Evolutionary conservation across 2,888 invertebrate genomes (phyloP).

Genomic region (Drosophila flavopinicola): DNA sequence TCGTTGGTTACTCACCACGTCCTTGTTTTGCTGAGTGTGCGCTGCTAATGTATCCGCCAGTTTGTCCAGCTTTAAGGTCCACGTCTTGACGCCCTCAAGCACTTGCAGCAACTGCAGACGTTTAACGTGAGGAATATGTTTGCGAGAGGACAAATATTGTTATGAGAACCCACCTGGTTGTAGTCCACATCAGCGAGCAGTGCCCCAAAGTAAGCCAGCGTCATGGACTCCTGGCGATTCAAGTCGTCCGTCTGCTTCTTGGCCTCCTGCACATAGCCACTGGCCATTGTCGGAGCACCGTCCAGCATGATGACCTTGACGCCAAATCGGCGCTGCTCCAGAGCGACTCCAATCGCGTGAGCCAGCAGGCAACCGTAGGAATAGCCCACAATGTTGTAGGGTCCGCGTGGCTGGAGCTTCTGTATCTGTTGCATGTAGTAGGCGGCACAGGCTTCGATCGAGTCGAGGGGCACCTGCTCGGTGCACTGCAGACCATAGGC

Average conservation of each 20-base stretch:
- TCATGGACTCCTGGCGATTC: conserved; percentile 88
- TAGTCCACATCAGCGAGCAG: conserved; percentile 92
- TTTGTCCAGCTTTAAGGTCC: conserved; percentile 84
- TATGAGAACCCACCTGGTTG: conserved; percentile 86
- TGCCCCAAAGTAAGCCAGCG: conserved; percentile 92
- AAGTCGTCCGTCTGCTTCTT: conserved; percentile 85
- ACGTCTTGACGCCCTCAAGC: conserved; percentile 81
- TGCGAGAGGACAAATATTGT: neutral
- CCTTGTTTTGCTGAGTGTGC: conserved; percentile 81
- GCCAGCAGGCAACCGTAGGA: conserved; percentile 98
- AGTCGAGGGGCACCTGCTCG: conserved; percentile 89
- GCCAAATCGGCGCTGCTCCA: conserved; percentile 87
- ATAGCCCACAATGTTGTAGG: conserved; percentile 96
- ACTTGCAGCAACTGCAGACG: conserved; percentile 75
- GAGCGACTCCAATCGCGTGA: conserved; percentile 95
- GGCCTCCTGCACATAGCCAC: conserved; percentile 89
- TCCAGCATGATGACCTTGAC: conserved; percentile 90
- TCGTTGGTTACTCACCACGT: conserved; percentile 83
- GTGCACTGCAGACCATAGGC: conserved; percentile 96
- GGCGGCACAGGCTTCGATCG: conserved; percentile 89
- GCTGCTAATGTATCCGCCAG: conserved; percentile 84
- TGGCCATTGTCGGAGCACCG: conserved; percentile 94
- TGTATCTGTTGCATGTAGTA: conserved; percentile 91
- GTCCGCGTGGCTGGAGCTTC: conserved; percentile 90
- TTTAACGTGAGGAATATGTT: neutral